Conservation (phyloP, 64 coral and sea anemone genomes). For the Montipora efflorescens region DNA sequence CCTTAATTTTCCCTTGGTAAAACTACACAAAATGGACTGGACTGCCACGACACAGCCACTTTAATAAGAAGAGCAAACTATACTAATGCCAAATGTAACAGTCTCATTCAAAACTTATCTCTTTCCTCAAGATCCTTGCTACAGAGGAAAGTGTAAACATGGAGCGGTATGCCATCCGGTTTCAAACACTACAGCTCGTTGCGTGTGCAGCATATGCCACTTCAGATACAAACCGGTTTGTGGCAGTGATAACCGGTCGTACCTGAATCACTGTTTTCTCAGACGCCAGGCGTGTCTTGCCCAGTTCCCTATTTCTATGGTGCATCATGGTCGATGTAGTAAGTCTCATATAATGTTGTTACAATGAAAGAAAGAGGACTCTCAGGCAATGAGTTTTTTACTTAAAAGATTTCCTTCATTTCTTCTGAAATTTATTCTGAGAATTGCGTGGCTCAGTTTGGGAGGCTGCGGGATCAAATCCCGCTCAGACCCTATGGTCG, state of each 20-base stretch:
- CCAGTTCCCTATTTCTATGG: conserved; percentile 9
- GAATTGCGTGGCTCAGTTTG: too few relatives aligned
- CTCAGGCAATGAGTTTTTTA: too few relatives aligned
- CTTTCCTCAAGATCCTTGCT: conserved; percentile 25
- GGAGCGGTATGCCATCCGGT: conserved; percentile 7
- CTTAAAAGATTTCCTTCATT: too few relatives aligned
- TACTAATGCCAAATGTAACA: neutral
- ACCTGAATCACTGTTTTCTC: conserved; percentile 35
- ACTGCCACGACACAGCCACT: too few relatives aligned
- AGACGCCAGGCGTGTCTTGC: conserved; percentile 27
- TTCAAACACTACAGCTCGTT: conserved; percentile 30
- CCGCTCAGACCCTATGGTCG: too few relatives aligned
- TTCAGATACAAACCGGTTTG: conserved; percentile 57
- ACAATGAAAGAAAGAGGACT: too few relatives aligned
- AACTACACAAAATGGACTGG: too few relatives aligned
- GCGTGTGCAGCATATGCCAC: conserved; percentile 8
- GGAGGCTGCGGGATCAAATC: too few relatives aligned
- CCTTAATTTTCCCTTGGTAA: too few relatives aligned
- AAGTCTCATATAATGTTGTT: neutral
- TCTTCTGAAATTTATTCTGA: too few relatives aligned
- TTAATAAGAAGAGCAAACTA: too few relatives aligned
- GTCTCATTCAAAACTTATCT: neutral
- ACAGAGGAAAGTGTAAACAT: conserved; percentile 34
- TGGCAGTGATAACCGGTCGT: conserved; percentile 16
- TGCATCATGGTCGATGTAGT: conserved; percentile 24